These are phyloP conservation scores for Megaceryle torquata DNA, from an alignment of 2,113 vertebrate species.

Conservation along the genomic window DNA sequence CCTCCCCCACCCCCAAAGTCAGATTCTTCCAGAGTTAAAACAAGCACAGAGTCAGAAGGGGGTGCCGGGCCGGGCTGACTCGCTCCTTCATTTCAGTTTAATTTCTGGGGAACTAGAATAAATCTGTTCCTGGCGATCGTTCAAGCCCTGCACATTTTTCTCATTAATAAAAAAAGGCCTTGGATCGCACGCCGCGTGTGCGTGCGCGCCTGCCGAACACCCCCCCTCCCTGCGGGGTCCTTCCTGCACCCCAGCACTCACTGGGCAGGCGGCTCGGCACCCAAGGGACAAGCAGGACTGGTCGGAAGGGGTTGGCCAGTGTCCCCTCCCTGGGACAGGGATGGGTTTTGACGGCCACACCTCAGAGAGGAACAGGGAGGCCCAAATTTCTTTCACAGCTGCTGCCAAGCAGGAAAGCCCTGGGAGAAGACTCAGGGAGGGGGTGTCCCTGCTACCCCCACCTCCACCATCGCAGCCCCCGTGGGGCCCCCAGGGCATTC, in stretches of 20 bases:
- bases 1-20: conserved; percentile 63
- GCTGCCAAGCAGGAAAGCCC: neutral
- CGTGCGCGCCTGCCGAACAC: conserved; percentile 4
- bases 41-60: conserved; percentile 74
- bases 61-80: conserved; percentile 47
- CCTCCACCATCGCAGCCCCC: accelerated
- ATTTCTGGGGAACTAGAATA: conserved; percentile 77
- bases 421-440: neutral
- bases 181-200: conserved; percentile 64
- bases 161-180: conserved; percentile 81
- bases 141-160: conserved; percentile 82
- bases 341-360: neutral
- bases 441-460: neutral
- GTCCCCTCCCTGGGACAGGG: neutral
- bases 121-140: conserved; percentile 77
- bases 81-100: conserved; percentile 75
- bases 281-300: neutral
- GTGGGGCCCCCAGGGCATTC: neutral
- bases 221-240: neutral
- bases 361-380: neutral
- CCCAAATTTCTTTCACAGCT: neutral
- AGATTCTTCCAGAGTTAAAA: conserved; percentile 83
- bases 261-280: neutral
- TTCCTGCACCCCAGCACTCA: neutral
- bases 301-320: neutral